Base-by-base conservation (phyloP, 1,140 invertebrate genomes). In the Schlechtendalia chinensis region DNA sequence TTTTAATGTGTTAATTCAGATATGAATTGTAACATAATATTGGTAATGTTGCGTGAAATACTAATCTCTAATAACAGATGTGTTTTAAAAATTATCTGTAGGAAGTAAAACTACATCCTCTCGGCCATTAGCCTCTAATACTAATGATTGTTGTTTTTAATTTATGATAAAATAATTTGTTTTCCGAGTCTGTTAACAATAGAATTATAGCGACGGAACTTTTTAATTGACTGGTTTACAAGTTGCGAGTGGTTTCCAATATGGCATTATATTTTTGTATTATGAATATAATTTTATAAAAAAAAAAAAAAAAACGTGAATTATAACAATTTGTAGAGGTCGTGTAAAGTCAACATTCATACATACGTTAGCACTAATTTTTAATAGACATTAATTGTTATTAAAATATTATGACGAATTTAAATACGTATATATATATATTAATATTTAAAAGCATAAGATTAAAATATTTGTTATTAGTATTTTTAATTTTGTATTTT, bases 41-140 rank as follows among this genome's bases (percentile, higher is more conserved):
- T 69, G 24, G 29, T 53, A 27, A 27, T 71, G 14, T 71, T n/a
- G n/a, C n/a, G 8, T 71, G 53, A 71, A 71, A 53, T 27, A 16
- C 24, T 71, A 17, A 71, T 71, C 67, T 71, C 8, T 69, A 45
- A 6, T 22, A 17, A 71, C 24, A 53, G 5, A 50, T 71, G 19
- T 61, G 58, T 58, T 61, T 75, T 71, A 71, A 22, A n/a, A 53
- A 10, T 50, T 45, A 45, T 32, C 32, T 77, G 17, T 61, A 61
- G 74, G 74, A 77, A 61, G 39, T 77, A 61, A 61, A 61, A 17
- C 11, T 39, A 77, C 74, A 77, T 77, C 56, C 74, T 77, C 24
- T 61, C 14, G 39, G 22, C 22, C 74, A 32, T 61, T 45, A 71
- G 14, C 16, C 74, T 24, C 29, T 61, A 12, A 39, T 77, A 45